phyloP scores from a whole-genome alignment of 2,113 vertebrate species.

The Dendropsophus ebraccatus region DNA sequence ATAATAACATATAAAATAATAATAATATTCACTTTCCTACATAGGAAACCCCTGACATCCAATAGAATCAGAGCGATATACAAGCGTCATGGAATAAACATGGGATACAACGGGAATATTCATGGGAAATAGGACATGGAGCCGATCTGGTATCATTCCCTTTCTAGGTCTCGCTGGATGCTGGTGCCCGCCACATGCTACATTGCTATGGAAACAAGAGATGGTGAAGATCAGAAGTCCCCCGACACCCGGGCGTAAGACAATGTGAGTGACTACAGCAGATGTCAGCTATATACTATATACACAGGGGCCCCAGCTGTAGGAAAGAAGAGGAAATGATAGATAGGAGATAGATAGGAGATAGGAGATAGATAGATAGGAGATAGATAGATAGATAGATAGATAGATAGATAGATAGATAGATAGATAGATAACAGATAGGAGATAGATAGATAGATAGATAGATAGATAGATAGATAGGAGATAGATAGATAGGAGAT shows the following conservation, averaged over 20 bases:
- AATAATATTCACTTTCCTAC: no score
- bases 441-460: neutral
- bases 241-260: neutral
- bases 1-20: no score
- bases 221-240: conserved; percentile 11
- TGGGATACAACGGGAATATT: neutral
- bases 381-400: neutral
- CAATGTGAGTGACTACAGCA: neutral
- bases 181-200: neutral
- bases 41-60: no score
- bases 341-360: no score
- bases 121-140: neutral
- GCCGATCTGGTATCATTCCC: neutral
- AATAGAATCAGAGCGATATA: neutral
- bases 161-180: neutral
- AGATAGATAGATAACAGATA: neutral
- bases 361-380: neutral
- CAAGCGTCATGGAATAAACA: neutral
- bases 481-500: no score
- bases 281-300: neutral
- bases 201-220: conserved; percentile 43
- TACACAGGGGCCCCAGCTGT: neutral
- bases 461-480: neutral
- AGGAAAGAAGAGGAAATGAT: no score
- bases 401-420: conserved; percentile 15